Evolutionary conservation across 2,888 invertebrate species (phyloP).

Genomic region (Ormyrus thymus): DNA sequence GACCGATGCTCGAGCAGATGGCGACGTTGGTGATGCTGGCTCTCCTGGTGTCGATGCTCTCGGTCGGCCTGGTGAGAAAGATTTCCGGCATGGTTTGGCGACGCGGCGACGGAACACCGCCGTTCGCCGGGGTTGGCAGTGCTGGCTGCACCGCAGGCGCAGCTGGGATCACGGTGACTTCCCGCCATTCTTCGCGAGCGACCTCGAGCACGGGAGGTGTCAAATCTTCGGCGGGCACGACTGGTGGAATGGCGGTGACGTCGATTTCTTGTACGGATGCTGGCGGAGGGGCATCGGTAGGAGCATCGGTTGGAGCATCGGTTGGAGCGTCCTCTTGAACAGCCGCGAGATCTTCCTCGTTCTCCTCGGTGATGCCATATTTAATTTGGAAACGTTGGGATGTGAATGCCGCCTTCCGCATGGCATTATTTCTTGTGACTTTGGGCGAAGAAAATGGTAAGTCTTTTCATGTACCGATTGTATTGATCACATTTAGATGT

Average conservation of each 20-base stretch:
- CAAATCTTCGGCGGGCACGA: background rate
- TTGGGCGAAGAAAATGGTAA: conserved; percentile 31
- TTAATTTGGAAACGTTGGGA: conserved; percentile 60
- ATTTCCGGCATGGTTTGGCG: conserved; percentile 44
- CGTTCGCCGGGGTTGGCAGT: background rate
- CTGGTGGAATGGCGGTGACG: background rate
- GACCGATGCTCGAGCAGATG: conserved; percentile 69
- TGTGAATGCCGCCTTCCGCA: conserved; percentile 65
- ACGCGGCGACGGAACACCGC: background rate
- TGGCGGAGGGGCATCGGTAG: no score
- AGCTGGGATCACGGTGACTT: background rate
- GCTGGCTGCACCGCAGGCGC: background rate
- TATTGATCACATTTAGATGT: no score
- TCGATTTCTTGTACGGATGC: no score
- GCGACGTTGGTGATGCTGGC: conserved; percentile 69
- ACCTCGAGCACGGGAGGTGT: background rate
- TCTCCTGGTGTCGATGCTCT: conserved; percentile 65
- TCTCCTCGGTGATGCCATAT: conserved; percentile 64
- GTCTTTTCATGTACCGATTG: background rate
- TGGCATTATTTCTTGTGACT: conserved; percentile 61
- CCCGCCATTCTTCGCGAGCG: background rate
- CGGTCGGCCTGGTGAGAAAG: background rate
- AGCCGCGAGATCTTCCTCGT: conserved; percentile 57
- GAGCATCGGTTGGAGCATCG: background rate
- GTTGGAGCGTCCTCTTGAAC: conserved; percentile 12